Percentiles rank a stretch among this genome's conserved stretches.
phyloP scores from a whole-genome alignment of 2,888 invertebrate species.

The Endomychus coccineus region DNA sequence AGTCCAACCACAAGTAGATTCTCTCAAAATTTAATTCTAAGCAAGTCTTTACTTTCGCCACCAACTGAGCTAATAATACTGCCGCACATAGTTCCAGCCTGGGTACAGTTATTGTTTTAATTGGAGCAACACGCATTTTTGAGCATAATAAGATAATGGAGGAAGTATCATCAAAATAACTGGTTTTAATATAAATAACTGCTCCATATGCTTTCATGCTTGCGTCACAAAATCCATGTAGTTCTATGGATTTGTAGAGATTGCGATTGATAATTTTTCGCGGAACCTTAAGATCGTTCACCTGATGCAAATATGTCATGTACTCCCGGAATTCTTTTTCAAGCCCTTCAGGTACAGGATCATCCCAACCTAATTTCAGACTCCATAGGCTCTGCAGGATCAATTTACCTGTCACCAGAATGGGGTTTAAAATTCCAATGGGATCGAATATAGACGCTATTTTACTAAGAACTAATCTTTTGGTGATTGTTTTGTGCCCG shows the following conservation, averaged over 20 bases:
- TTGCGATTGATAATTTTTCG: slow-evolving; percentile 9
- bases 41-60: slow-evolving; percentile 9
- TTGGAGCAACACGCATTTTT: slow-evolving; percentile 1
- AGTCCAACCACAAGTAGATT: slow-evolving; percentile 19
- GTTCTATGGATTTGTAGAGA: too few relatives aligned
- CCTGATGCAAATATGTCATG: not conserved
- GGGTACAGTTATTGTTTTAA: slow-evolving; percentile 4
- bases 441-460: slow-evolving; percentile 22
- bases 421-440: slow-evolving; percentile 21
- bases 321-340: slow-evolving; percentile 11
- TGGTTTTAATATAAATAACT: too few relatives aligned
- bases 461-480: slow-evolving; percentile 15
- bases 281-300: slow-evolving; percentile 12
- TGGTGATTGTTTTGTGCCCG: too few relatives aligned
- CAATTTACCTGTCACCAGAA: slow-evolving; percentile 20
- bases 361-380: slow-evolving; percentile 15
- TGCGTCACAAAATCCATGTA: too few relatives aligned
- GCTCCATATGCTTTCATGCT: too few relatives aligned
- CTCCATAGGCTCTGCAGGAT: slow-evolving; percentile 16
- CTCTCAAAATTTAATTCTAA: slow-evolving; percentile 10
- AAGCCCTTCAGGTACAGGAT: slow-evolving; percentile 8
- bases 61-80: slow-evolving; percentile 18
- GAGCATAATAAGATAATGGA: too few relatives aligned
- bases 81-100: slow-evolving; percentile 20
- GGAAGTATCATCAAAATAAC: too few relatives aligned